Evolutionary conservation across 2,888 invertebrate species (phyloP).

Genomic region (Morpho achilles): DNA sequence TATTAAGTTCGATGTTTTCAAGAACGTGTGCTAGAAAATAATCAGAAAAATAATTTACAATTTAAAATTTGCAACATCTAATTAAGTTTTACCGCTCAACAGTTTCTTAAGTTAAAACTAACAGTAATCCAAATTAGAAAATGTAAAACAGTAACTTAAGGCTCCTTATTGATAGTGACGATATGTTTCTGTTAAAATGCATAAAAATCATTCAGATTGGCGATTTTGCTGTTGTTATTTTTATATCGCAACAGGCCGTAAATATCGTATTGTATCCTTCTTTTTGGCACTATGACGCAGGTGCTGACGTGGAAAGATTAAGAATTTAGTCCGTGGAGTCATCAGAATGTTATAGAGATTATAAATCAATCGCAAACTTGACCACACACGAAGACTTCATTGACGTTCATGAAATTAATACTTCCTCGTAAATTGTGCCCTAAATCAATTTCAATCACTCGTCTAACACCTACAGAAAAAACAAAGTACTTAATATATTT

Average conservation of each 20-base stretch:
- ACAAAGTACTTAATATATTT: constrained; percentile 21
- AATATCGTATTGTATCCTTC: constrained; percentile 31
- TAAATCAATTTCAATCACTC: constrained; percentile 18
- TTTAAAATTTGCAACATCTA: not conserved
- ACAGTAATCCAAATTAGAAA: too few relatives aligned
- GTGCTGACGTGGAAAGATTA: constrained; percentile 34
- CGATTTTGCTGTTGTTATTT: constrained; percentile 12
- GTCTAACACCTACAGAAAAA: constrained; percentile 12
- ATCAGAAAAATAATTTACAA: not conserved
- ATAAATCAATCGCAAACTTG: constrained; percentile 33
- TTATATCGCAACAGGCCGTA: constrained; percentile 12
- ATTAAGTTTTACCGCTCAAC: too few relatives aligned
- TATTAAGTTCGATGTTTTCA: not conserved
- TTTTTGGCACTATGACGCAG: constrained; percentile 40
- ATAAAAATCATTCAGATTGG: not conserved
- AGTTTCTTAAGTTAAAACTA: too few relatives aligned
- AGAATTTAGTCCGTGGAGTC: constrained; percentile 31
- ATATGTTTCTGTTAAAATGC: too few relatives aligned
- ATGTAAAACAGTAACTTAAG: too few relatives aligned
- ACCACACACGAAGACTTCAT: constrained; percentile 35
- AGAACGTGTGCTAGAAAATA: not conserved
- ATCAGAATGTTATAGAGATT: constrained; percentile 32
- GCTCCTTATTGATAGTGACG: too few relatives aligned
- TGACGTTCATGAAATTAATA: constrained; percentile 21
- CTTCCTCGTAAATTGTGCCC: constrained; percentile 17